Percentiles rank a stretch among this genome's conserved stretches.
These are phyloP conservation scores for Augochlorella aurata DNA, from an alignment of 2,888 invertebrate species.

Conservation along the genomic window DNA sequence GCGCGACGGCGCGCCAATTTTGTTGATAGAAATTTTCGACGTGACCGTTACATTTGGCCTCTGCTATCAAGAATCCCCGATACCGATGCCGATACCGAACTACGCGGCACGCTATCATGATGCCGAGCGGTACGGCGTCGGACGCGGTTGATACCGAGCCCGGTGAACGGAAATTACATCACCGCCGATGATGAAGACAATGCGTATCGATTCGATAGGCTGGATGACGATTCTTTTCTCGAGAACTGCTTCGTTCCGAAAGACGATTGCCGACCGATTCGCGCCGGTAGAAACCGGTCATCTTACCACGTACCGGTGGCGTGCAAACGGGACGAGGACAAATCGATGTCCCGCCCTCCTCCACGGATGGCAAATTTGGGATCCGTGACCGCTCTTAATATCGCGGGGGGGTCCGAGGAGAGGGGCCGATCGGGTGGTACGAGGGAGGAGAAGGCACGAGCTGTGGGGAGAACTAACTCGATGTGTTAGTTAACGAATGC, in stretches of 20 bases:
- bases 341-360: conserved; percentile 51
- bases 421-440: conserved; percentile 10
- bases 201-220: conserved; percentile 24
- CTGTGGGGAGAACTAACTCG: conserved; percentile 56
- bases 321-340: conserved; percentile 64
- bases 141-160: neutral
- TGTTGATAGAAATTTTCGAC: too few species aligned
- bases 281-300: conserved; percentile 59
- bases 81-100: too few species aligned
- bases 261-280: conserved; percentile 47
- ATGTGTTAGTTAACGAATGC: conserved; percentile 76
- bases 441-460: conserved; percentile 59
- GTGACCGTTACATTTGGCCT: too few species aligned
- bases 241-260: conserved; percentile 50
- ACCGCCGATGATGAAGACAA: conserved; percentile 31
- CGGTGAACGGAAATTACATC: conserved; percentile 20
- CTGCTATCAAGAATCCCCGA: too few species aligned
- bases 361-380: conserved; percentile 61
- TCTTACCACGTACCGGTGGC: conserved; percentile 55
- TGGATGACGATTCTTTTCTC: conserved; percentile 30
- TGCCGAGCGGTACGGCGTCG: too few species aligned
- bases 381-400: conserved; percentile 63
- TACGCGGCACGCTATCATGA: neutral
- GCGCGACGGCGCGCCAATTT: too few species aligned
- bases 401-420: conserved; percentile 23